Evolutionary conservation across 2,113 vertebrate species (phyloP).

Genomic region (Pterocles orientalis): DNA sequence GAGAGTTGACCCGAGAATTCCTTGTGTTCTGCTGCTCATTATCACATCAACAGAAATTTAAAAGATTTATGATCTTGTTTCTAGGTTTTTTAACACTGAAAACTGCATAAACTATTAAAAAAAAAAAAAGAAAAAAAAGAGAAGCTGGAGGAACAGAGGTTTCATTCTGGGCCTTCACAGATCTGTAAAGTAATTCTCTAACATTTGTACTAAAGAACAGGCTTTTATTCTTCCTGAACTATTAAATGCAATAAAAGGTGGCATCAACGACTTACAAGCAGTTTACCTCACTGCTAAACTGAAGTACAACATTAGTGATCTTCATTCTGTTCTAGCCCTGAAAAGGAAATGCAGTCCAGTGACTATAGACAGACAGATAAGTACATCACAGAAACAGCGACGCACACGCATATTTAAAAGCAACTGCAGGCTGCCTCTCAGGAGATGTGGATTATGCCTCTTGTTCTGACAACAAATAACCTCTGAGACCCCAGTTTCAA

Average conservation of each 20-base stretch:
- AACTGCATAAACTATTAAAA: background rate
- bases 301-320: background rate
- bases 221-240: background rate
- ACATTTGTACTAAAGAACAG: background rate
- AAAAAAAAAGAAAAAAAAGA: background rate
- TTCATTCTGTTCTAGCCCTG: background rate
- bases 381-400: background rate
- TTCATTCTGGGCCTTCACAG: background rate
- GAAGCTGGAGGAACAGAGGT: background rate
- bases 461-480: background rate
- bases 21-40: background rate
- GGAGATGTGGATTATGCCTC: background rate
- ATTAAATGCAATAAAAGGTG: background rate
- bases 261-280: background rate
- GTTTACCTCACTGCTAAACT: background rate
- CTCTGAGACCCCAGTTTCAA: background rate
- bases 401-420: background rate
- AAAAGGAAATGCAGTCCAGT: background rate
- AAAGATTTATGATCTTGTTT: background rate
- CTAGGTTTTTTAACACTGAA: background rate
- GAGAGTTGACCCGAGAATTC: background rate
- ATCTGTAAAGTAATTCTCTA: background rate
- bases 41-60: background rate
- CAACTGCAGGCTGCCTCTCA: fast-evolving
- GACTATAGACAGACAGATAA: background rate